Percentiles rank a stretch among this genome's conserved stretches.
phyloP scores from a whole-genome alignment of 2,888 invertebrate genomes.

The Busseola fusca region DNA sequence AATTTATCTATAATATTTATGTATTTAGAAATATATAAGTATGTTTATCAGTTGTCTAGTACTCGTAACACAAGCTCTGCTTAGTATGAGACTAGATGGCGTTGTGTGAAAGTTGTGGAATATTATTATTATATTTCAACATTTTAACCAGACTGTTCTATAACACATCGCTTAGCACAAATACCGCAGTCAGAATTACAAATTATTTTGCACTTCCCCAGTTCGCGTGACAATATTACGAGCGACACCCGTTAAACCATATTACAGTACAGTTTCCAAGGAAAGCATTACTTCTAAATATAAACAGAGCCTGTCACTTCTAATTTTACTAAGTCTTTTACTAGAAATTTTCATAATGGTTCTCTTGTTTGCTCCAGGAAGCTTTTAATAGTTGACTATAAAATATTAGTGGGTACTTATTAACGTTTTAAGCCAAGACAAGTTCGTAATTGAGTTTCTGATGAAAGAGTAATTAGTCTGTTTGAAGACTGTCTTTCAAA shows the following conservation, averaged over 20 bases:
- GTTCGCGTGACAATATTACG: conserved; percentile 37
- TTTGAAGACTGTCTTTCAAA: conserved; percentile 2
- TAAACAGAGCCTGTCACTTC: conserved; percentile 43
- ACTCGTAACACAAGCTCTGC: too few relatives aligned
- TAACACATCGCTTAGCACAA: conserved; percentile 12
- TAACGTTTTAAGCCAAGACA: neutral
- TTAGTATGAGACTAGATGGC: too few relatives aligned
- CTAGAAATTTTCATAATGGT: conserved; percentile 44
- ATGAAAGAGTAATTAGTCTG: neutral
- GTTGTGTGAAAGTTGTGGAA: too few relatives aligned
- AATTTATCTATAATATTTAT: too few relatives aligned
- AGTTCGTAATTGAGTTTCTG: conserved; percentile 7
- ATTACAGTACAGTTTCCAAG: conserved; percentile 39
- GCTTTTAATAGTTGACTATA: conserved; percentile 32
- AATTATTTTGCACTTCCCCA: conserved; percentile 34
- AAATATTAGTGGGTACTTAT: conserved; percentile 21
- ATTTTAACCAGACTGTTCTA: neutral
- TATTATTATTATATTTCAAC: too few relatives aligned
- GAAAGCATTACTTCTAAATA: conserved; percentile 56
- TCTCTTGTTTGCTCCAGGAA: conserved; percentile 35
- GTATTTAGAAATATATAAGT: too few relatives aligned
- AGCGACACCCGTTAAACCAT: conserved; percentile 18
- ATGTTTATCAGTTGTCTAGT: too few relatives aligned
- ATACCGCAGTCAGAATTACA: conserved; percentile 15
- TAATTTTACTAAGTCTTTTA: conserved; percentile 42